These are phyloP conservation scores for Morpho deidamia DNA, from an alignment of 2,888 invertebrate species.

Conservation along the genomic window DNA sequence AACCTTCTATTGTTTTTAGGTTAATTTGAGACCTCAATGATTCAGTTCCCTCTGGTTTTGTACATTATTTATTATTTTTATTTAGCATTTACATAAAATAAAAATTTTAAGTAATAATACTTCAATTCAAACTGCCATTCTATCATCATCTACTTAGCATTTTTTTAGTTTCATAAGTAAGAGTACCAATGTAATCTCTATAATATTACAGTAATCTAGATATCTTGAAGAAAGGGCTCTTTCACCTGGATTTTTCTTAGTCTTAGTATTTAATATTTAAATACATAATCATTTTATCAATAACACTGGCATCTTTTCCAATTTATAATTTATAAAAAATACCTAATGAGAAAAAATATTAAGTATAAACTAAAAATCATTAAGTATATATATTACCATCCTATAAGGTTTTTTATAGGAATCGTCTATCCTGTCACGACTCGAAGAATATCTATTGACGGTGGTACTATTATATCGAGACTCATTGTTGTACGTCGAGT, in stretches of 20 bases:
- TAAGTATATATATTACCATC: slow-evolving; percentile 40
- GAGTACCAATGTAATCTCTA: not conserved
- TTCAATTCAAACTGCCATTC: not conserved
- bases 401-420: slow-evolving; percentile 70
- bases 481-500: slow-evolving; percentile 60
- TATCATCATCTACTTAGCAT: not conserved
- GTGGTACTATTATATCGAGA: slow-evolving; percentile 58
- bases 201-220: no score
- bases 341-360: not conserved
- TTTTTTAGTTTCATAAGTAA: not conserved
- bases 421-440: slow-evolving; percentile 64
- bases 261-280: no score
- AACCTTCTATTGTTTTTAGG: not conserved
- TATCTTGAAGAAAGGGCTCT: no score
- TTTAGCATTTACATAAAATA: not conserved
- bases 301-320: no score
- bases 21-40: not conserved
- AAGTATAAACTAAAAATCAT: not conserved
- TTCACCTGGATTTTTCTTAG: no score
- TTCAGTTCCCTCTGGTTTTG: not conserved
- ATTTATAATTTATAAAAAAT: not conserved
- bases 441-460: slow-evolving; percentile 53
- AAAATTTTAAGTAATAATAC: not conserved
- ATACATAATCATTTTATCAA: no score
- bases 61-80: not conserved